Evolutionary conservation across 92 coral and sea anemone genomes (phyloP).

Genomic region (Umimayanthus chanpuru): DNA sequence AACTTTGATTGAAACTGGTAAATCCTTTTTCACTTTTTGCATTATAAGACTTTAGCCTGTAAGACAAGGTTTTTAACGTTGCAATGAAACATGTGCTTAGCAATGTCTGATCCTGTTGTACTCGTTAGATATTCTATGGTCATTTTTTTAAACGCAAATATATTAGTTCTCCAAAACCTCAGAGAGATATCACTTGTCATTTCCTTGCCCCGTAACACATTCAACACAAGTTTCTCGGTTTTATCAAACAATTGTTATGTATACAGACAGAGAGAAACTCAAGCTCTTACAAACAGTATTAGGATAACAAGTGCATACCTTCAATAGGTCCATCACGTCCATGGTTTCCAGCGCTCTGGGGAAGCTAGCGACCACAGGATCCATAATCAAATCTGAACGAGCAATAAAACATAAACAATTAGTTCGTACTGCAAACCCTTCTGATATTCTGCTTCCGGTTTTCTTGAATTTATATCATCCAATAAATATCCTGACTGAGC

Average conservation of each 20-base stretch:
- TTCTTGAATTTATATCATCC: background rate
- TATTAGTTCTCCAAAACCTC: background rate
- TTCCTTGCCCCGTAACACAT: background rate
- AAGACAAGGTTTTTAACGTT: no score
- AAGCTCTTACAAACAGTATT: no score
- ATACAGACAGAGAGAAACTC: background rate
- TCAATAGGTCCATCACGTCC: constrained; percentile 94
- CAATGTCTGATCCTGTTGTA: no score
- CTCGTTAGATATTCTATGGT: no score
- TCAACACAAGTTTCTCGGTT: background rate
- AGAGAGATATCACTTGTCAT: background rate
- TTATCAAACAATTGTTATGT: background rate
- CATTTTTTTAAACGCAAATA: background rate
- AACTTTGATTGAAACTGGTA: no score
- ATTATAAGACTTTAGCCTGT: no score
- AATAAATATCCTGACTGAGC: no score
- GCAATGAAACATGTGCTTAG: no score
- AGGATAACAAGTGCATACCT: constrained; percentile 52
- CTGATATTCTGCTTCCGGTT: background rate
- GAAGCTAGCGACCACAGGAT: constrained; percentile 87
- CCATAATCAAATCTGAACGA: constrained; percentile 78
- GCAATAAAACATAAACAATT: constrained; percentile 1
- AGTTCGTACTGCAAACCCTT: background rate
- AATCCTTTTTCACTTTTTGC: no score
- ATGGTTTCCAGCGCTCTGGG: constrained; percentile 76